Evolutionary conservation across 2,113 vertebrate species (phyloP).

Genomic region (Camelus dromedarius): DNA sequence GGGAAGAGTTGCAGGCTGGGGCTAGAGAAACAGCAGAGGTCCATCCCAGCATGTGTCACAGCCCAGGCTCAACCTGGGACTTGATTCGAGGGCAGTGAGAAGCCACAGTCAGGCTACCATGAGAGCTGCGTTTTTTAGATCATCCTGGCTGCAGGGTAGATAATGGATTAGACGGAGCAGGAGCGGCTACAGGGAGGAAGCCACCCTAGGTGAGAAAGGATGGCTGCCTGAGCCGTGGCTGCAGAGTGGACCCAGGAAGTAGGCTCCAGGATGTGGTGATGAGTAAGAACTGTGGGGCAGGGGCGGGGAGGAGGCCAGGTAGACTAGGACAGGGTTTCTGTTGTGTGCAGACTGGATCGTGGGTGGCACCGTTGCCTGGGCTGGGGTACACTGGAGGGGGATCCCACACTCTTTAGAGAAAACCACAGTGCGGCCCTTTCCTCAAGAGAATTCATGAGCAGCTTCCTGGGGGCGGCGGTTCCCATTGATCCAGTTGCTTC

Average conservation of each 20-base stretch:
- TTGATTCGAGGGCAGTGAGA: neutral
- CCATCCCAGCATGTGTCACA: rapidly evolving
- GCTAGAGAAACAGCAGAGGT: neutral
- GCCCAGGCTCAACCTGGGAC: neutral
- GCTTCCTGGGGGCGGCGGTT: rapidly evolving
- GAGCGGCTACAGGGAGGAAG: neutral
- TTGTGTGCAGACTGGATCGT: rapidly evolving
- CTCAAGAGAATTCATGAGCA: neutral
- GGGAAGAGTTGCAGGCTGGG: too few relatives aligned
- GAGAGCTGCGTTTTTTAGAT: neutral
- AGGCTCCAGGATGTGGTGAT: neutral
- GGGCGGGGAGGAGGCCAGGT: neutral
- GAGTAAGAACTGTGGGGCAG: too few relatives aligned
- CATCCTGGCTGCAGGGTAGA: neutral
- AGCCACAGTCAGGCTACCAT: neutral
- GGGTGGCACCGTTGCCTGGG: neutral
- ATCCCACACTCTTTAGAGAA: neutral
- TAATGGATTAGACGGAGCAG: neutral
- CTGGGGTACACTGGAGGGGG: neutral
- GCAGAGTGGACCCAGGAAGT: neutral
- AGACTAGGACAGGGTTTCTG: neutral
- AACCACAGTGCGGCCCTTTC: neutral
- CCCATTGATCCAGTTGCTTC: neutral
- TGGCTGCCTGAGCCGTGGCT: neutral
- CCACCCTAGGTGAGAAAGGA: neutral